phyloP scores from a whole-genome alignment of 2,797 vertebrate genomes.

The Masticophis lateralis region DNA sequence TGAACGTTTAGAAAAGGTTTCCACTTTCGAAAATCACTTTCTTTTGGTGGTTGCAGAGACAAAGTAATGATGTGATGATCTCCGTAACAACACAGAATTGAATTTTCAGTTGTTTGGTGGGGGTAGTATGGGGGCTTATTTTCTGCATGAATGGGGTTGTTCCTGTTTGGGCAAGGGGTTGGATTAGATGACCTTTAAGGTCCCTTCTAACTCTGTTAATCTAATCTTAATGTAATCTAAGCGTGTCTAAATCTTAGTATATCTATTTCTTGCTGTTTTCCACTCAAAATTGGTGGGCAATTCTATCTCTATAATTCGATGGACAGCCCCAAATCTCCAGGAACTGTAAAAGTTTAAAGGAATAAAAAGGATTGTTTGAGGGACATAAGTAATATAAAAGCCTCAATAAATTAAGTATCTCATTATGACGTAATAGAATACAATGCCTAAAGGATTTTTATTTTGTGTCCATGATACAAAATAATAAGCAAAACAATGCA shows the following conservation, averaged over 20 bases:
- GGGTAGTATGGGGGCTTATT: not conserved
- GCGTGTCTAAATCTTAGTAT: not conserved
- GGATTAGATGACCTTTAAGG: too few species aligned
- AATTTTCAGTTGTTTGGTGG: not conserved
- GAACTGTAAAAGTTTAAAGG: not conserved
- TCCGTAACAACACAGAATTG: not conserved
- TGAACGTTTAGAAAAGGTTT: not conserved
- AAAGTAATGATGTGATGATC: not conserved
- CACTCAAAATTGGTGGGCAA: not conserved
- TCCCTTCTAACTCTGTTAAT: too few species aligned
- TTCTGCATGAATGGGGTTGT: not conserved
- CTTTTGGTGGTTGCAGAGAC: not conserved
- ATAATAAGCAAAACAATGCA: not conserved
- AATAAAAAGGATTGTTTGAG: not conserved
- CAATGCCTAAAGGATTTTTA: not conserved
- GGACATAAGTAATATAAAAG: not conserved
- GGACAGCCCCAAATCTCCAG: not conserved
- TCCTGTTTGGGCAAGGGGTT: too few species aligned
- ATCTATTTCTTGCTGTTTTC: not conserved
- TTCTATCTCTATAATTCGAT: not conserved
- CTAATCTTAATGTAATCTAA: too few species aligned
- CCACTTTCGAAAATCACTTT: not conserved
- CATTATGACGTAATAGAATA: not conserved
- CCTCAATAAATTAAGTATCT: not conserved
- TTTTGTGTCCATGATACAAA: not conserved